These are phyloP conservation scores for Nebria salina DNA, from an alignment of 2,888 invertebrate species.

Conservation along the genomic window DNA sequence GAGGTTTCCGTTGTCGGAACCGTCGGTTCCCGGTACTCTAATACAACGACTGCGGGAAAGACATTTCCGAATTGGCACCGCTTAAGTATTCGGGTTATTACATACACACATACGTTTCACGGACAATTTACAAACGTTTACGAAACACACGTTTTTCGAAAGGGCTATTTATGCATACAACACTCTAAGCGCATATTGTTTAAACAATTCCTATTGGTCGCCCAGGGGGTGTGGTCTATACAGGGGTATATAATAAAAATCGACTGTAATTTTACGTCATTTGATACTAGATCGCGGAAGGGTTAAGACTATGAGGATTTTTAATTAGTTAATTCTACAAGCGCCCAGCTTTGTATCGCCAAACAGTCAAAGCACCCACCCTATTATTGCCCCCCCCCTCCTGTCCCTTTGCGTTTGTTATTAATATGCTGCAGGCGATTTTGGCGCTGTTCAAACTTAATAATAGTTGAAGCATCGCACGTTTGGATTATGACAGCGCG, in stretches of 20 bases:
- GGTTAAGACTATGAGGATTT: no score
- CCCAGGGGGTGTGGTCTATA: no score
- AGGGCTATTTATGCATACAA: no score
- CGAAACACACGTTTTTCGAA: no score
- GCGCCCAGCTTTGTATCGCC: no score
- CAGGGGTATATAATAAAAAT: no score
- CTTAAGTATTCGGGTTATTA: slow-evolving; percentile 12
- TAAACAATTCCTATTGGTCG: no score
- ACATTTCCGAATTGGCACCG: slow-evolving; percentile 51
- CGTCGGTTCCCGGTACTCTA: slow-evolving; percentile 50
- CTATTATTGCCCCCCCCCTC: neutral
- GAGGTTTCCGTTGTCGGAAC: slow-evolving; percentile 50
- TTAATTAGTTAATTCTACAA: no score
- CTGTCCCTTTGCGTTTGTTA: neutral
- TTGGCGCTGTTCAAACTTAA: slow-evolving; percentile 63
- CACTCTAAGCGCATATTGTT: no score
- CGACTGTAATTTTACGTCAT: no score
- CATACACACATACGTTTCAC: neutral
- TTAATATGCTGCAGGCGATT: slow-evolving; percentile 56
- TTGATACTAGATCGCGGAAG: no score
- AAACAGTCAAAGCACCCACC: neutral
- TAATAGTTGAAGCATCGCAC: slow-evolving; percentile 51
- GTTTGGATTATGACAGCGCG: slow-evolving; percentile 42
- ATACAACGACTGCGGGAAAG: slow-evolving; percentile 50
- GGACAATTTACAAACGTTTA: neutral